Evolutionary conservation across 2,113 vertebrate genomes (phyloP), one percentile per base, ranked within the genome.

Genomic region (Notarius lentiginosus): DNA sequence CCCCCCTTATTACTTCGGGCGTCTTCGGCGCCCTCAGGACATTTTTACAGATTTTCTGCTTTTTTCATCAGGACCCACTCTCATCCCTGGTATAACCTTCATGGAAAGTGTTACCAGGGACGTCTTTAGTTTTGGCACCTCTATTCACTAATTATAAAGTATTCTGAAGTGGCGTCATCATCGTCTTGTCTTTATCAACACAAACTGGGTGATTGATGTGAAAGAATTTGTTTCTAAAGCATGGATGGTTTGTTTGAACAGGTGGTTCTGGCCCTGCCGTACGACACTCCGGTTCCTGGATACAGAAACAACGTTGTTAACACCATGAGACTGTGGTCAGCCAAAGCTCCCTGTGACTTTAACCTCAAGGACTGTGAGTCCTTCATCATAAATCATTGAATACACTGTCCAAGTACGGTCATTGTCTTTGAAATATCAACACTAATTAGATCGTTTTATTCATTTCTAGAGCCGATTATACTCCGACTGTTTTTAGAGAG

Each of bases 261-360:
- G 97, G 93, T 97, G 10, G 96, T 98, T 60, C 72, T 98, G 91
- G 97, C 97, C 79, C 92, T 98, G 93, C 97, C 97, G 1, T 98
- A 97, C 0, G 97, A 98, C 93, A 98, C 97, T 0, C 97, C 97
- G 0, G 89, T 98, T n/a, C 97, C 97, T 0, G 97, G 97, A 75
- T 98, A 97, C 91, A 96, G 96, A 84, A 98, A 98, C 95, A 98
- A 98, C 56, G 66, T 95, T 0, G 97, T 98, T 85, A 98, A 98
- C 95, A 98, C 97, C 84, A 98, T 98, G 97, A 96, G 97, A 61
- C 94, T 98, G 85, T 98, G 97, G 97, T 98, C 97, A 0, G 97
- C 97, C 10, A 97, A 97, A 91, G 97, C 97, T 0, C 97, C 97
- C 34, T 97, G 97, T 49, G 97, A 98, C 2, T 98, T 98, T 90